Base-by-base conservation (phyloP, 2,797 vertebrate species). In the Pampus argenteus region DNA sequence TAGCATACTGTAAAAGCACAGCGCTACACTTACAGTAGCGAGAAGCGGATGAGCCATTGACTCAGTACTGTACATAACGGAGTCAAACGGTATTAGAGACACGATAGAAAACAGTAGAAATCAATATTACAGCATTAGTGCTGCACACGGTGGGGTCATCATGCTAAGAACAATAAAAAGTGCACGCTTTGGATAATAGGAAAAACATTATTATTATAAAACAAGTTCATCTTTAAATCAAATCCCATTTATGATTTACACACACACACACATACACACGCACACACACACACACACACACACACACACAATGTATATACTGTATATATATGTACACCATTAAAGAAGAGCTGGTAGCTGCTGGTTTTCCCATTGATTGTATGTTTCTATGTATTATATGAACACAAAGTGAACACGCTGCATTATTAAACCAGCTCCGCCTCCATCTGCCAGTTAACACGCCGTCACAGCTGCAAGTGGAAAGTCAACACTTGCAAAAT, bases 401-500 rank as follows among this genome's bases (percentile, higher is more conserved):
- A 22, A 31, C 55, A 47, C n/a, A 29, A 13, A 52, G 38, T 28
- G 4, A 13, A 60, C 34, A 56, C 6, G 26, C 22, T 51, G 2
- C 17, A 29, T 54, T 31, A 18, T 62, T 57, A 10, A 60, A 38
- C n/a, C 56, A 29, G 2, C 9, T 15, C 65, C 23, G 0, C 31
- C 23, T 17, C 31, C 38, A 26, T 56, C 59, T 44, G 26, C 25
- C 51, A 22, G 40, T 50, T 22, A 74, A 23, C 66, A 47, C 28
- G 49, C 47, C 60, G 42, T 58, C 62, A 74, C 75, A 82, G 79
- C 83, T 85, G 78, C 55, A 45, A 82, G 68, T 68, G 89, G 91
- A 93, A 92, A 92, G 55, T 91, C 88, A 55, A 79, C 50, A 63
- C 74, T 93, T 93, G 85, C 89, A 90, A 88, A 90, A 91, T 79